Evolutionary conservation across 2,888 invertebrate species (phyloP), one percentile per base, ranked within the genome.

Genomic region (Allophyes oxyacanthae): DNA sequence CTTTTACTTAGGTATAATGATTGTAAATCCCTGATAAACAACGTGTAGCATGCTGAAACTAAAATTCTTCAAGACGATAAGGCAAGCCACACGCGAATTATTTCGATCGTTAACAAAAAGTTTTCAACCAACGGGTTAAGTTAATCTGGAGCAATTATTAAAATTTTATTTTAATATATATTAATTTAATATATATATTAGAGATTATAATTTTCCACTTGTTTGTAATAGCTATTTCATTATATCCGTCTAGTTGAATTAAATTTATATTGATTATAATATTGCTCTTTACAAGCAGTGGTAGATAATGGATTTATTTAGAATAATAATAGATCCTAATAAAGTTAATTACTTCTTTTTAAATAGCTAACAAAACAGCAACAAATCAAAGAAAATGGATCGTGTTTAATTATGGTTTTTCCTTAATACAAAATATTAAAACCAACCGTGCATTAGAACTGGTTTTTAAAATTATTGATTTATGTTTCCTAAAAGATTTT

Each of bases 1-100:
- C 6, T 8, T 38, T 25, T 9, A 10, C 6, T 6, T 10, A 7
- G 26, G 26, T 13, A 38, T 14, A 26, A 48, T 7, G 59, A 65
- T 67, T 40, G 44, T 67, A 20, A 51, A 40, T 43, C 20, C 13
- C 25, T 48, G 67, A 63, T 67, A 52, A 26, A 56, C 8, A 44
- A 33, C 42, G 38, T 43, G 14, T 52, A 52, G 49, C 41, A 57
- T 57, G 28, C 43, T 44, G 15, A 26, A 38, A 48, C 26, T 9
- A 5, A 64, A 62, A 64, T 59, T 56, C 44, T 13, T 53, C 37
- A 15, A 30, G 53, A 30, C 68, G 64, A 72, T 71, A 71, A 72
- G 64, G 49, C 41, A 9, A 25, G 15, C 26, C 41, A 40, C 69
- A 68, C 57, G 69, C 72, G 53, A 71, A 53, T 48, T 14, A 36